A percentile compares a stretch with the other conserved stretches of the same genome.
Conservation (phyloP, 2,797 vertebrate species). For the Phrynocephalus vlangalii region DNA sequence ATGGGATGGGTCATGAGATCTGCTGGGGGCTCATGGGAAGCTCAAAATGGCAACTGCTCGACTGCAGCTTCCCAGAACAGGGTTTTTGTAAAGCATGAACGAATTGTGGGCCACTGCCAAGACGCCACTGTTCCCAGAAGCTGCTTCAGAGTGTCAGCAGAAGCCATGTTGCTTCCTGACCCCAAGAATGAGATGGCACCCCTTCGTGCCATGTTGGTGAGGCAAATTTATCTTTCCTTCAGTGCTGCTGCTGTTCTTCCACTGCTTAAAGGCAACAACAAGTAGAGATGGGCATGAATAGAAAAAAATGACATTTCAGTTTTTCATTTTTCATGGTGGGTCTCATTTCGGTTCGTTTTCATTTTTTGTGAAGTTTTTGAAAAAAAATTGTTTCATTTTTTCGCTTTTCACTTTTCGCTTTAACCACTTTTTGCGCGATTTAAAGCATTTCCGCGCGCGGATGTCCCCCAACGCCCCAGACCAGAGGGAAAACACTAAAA, state of each 20-base stretch:
- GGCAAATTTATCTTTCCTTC: neutral
- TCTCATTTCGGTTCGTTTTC: too few species aligned
- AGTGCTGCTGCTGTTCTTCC: neutral
- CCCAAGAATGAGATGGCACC: neutral
- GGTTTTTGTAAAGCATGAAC: neutral
- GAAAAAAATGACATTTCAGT: too few species aligned
- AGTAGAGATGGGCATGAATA: neutral
- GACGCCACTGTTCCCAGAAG: neutral
- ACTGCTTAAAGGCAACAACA: neutral
- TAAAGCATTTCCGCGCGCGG: too few species aligned
- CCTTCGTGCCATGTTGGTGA: neutral
- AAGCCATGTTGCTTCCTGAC: neutral
- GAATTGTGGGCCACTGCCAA: neutral
- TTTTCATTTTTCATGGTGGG: too few species aligned
- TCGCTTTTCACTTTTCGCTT: too few species aligned
- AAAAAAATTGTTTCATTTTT: too few species aligned
- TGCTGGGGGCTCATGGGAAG: neutral
- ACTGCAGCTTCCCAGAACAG: neutral
- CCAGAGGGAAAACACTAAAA: too few species aligned
- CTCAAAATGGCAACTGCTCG: neutral
- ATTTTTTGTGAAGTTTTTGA: too few species aligned
- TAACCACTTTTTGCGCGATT: too few species aligned
- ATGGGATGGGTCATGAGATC: neutral
- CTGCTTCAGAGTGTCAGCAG: neutral
- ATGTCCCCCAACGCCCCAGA: too few species aligned